A percentile compares a stretch with the other conserved stretches of the same genome.
phyloP scores from a whole-genome alignment of 2,888 invertebrate species.

The Nemapogon koenigi region DNA sequence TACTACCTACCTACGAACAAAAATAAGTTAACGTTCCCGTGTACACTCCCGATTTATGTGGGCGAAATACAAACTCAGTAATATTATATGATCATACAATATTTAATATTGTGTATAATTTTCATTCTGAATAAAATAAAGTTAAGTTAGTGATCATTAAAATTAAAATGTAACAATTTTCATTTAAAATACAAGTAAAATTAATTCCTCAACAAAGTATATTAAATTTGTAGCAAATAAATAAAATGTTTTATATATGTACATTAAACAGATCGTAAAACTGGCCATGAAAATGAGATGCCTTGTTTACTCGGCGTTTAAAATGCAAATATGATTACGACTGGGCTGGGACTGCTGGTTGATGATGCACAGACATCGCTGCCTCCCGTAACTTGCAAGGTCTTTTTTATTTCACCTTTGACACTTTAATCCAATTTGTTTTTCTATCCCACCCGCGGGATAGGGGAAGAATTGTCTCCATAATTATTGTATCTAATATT shows the following conservation, averaged over 20 bases:
- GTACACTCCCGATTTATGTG: conserved; percentile 43
- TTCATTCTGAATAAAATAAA: too few species aligned
- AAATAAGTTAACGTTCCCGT: conserved; percentile 50
- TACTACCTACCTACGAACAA: conserved; percentile 54
- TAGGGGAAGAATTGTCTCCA: conserved; percentile 46
- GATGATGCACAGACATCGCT: conserved; percentile 47
- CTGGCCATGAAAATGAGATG: conserved; percentile 47
- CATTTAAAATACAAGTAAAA: too few species aligned
- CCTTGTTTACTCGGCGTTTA: conserved; percentile 56
- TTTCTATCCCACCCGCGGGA: conserved; percentile 53
- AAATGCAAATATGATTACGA: conserved; percentile 55
- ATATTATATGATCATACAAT: conserved; percentile 27
- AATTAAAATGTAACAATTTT: too few species aligned
- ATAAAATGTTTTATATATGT: too few species aligned
- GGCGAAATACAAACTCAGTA: conserved; percentile 42
- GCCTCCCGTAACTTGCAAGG: conserved; percentile 35
- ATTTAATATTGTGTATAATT: conserved; percentile 12
- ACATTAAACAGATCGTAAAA: conserved; percentile 58
- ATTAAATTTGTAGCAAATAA: too few species aligned
- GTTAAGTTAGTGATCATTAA: too few species aligned
- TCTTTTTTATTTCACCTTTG: conserved; percentile 63
- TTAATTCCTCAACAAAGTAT: too few species aligned
- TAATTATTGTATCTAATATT: conserved; percentile 37
- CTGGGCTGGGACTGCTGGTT: conserved; percentile 14
- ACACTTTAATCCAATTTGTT: conserved; percentile 65